phyloP scores from a whole-genome alignment of 2,797 vertebrate species.

The Esox masquinongy region DNA sequence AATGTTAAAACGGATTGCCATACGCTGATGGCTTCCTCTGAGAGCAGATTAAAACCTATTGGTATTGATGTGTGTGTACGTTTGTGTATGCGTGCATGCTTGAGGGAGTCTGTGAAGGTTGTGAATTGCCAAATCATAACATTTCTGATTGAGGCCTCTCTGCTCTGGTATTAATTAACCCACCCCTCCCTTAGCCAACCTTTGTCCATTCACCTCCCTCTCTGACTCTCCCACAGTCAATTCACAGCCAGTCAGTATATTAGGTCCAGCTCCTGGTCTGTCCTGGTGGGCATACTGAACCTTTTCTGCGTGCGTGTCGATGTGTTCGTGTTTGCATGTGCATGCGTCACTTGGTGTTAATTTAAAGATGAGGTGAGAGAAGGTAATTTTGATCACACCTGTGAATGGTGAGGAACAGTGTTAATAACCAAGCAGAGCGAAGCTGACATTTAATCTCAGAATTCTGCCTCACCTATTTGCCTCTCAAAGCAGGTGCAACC shows the following conservation, averaged over 20 bases:
- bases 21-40: conserved; percentile 76
- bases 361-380: conserved; percentile 74
- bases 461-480: conserved; percentile 71
- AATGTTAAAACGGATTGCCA: conserved; percentile 68
- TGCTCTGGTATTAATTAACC: conserved; percentile 57
- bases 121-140: conserved; percentile 56
- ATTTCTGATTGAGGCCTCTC: conserved; percentile 50
- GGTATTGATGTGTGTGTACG: conserved; percentile 58
- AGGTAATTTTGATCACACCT: conserved; percentile 70
- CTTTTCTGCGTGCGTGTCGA: too few relatives aligned
- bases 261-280: too few relatives aligned
- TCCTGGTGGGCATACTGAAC: too few relatives aligned
- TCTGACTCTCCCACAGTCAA: conserved; percentile 33
- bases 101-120: background rate
- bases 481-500: conserved; percentile 73
- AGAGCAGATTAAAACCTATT: conserved; percentile 77
- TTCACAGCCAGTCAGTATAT: too few relatives aligned
- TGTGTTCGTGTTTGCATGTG: background rate
- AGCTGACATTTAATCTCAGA: conserved; percentile 75
- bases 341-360: conserved; percentile 48
- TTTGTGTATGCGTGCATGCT: background rate
- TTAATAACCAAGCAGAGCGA: conserved; percentile 65
- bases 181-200: background rate
- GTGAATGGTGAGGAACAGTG: conserved; percentile 76
- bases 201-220: background rate